Base-by-base conservation (phyloP, 2,888 invertebrate species). In the Dynastes hyllus region DNA sequence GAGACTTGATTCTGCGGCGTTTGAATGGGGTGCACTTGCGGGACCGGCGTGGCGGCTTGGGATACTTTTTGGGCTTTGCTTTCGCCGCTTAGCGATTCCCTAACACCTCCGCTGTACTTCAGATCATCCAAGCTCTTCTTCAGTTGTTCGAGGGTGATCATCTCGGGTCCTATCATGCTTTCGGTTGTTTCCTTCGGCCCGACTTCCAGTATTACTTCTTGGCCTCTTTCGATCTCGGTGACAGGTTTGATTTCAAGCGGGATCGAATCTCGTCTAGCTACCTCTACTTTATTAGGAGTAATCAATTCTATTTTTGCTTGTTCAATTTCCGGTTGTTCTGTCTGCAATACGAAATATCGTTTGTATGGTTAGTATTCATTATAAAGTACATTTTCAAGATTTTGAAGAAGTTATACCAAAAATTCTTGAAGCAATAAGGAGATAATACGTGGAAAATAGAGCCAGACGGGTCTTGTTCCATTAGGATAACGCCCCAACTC, bases 91-190 rank as follows among this genome's bases (percentile, higher is more conserved):
- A 78, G 32, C 51, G 79, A 45, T 65, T 84, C 83, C 65, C 84
- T 81, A 8, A 82, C 80, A 2, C 81, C 84, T 13, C 82, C 83
- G 22, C 82, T 82, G 67, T 83, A 82, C 66, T 91, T 92, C 77
- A 92, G 89, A 81, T 92, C 91, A 81, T 92, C 91, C 53, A 92
- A 85, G 78, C 91, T 92, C 78, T 92, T 92, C 85, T 92, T 92
- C 2, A 92, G 85, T 81, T 92, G 91, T 81, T 92, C 92, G 55
- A 92, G 85, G 0, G 92, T 92, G 66, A 91, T 91, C 81, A 89
- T 87, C 83, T 90, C 90, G 0, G 90, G 90, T 0, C 90, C 90
- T 76, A 91, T 85, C 1, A 73, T 71, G 3, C 76, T 78, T n/a
- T 84, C 79, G 66, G 76, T 77, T 73, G 80, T 58, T 79, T 86